phyloP scores from a whole-genome alignment of 1,140 invertebrate species.

The Manduca sexta region DNA sequence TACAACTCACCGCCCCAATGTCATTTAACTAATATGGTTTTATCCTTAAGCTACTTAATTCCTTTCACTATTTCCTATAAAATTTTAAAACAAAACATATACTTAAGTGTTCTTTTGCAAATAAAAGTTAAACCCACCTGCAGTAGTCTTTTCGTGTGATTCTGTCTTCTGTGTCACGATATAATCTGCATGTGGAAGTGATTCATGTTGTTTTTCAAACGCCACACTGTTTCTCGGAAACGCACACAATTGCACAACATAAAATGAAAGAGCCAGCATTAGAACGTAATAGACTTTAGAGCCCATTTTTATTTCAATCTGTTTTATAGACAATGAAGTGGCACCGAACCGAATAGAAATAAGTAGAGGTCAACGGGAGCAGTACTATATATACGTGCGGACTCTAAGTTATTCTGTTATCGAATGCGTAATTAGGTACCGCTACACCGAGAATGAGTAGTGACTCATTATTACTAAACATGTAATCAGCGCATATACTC shows the following conservation, averaged over 20 bases:
- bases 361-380: constrained; percentile 2
- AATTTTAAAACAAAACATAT: too few species aligned
- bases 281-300: background rate
- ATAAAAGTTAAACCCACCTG: too few species aligned
- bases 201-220: background rate
- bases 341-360: constrained; percentile 3
- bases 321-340: too few species aligned
- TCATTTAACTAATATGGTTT: too few species aligned
- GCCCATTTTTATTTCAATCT: background rate
- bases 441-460: background rate
- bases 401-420: background rate
- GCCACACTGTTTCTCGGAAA: constrained; percentile 1
- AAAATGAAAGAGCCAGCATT: background rate
- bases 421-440: background rate
- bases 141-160: too few species aligned
- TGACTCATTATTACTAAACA: background rate
- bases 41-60: too few species aligned
- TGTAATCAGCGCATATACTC: background rate
- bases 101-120: too few species aligned
- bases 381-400: background rate
- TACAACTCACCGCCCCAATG: too few species aligned
- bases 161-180: too few species aligned
- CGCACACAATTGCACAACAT: background rate
- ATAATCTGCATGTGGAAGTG: too few species aligned
- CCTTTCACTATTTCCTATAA: too few species aligned